phyloP scores from a whole-genome alignment of 1,140 invertebrate species.

The Gryon sp. region DNA sequence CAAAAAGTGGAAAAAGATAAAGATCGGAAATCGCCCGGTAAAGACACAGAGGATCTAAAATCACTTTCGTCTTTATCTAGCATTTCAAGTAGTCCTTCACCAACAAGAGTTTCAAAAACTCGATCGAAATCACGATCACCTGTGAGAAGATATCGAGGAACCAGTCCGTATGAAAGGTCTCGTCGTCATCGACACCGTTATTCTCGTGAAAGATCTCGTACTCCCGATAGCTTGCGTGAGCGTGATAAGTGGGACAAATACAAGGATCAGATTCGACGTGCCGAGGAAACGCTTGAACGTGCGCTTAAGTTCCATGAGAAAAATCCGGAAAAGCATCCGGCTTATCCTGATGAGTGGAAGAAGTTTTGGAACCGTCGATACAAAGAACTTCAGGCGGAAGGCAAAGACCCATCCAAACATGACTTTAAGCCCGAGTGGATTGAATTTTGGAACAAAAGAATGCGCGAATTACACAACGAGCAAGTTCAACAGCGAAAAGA shows the following conservation, averaged over 20 bases:
- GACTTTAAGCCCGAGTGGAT: conserved; percentile 94
- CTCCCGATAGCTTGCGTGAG: conserved; percentile 71
- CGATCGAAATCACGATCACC: conserved; percentile 70
- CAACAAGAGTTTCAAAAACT: conserved; percentile 45
- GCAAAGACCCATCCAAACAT: conserved; percentile 87
- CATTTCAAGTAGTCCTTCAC: conserved; percentile 76
- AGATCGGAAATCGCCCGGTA: conserved; percentile 61
- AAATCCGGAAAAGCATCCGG: conserved; percentile 91
- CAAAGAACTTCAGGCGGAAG: conserved; percentile 88
- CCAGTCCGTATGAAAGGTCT: conserved; percentile 50
- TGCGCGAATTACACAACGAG: conserved; percentile 87
- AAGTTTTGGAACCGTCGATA: conserved; percentile 90
- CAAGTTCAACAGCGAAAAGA: conserved; percentile 82
- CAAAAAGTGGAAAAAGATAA: conserved; percentile 69
- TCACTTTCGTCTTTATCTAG: conserved; percentile 78
- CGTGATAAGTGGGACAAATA: conserved; percentile 82
- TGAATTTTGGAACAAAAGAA: conserved; percentile 88
- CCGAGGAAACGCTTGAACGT: conserved; percentile 78
- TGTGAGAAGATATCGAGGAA: conserved; percentile 33
- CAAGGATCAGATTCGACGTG: conserved; percentile 78
- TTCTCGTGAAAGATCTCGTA: conserved; percentile 69
- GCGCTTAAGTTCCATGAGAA: conserved; percentile 86
- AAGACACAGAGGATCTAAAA: conserved; percentile 73
- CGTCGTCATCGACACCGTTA: conserved; percentile 61
- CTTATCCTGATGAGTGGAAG: conserved; percentile 92